phyloP scores from a whole-genome alignment of 2,113 vertebrate species.

The Gallinago paraguaiae region DNA sequence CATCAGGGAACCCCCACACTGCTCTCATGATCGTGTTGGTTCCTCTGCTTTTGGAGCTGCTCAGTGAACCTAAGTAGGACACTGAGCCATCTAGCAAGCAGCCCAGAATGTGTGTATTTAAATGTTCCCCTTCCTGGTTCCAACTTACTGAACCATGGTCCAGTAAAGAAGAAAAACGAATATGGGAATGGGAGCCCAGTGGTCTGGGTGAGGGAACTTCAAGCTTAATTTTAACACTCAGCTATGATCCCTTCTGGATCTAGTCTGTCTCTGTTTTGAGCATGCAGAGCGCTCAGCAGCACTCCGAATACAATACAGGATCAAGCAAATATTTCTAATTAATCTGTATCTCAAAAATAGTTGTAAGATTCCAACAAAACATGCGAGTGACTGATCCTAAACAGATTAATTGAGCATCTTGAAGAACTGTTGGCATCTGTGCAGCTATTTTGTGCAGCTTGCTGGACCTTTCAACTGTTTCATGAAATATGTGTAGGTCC shows the following conservation, averaged over 20 bases:
- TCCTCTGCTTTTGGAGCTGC: neutral
- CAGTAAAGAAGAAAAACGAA: neutral
- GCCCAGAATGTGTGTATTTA: neutral
- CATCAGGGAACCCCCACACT: neutral
- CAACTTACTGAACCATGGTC: neutral
- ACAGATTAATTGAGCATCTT: neutral
- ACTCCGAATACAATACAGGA: neutral
- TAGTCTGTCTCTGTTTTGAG: neutral
- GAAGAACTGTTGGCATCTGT: neutral
- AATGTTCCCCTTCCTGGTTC: neutral
- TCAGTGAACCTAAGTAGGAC: neutral
- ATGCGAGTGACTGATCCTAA: neutral
- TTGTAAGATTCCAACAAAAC: neutral
- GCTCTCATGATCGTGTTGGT: neutral
- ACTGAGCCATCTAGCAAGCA: neutral
- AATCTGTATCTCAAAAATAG: neutral
- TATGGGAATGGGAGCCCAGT: neutral
- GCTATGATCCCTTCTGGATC: neutral
- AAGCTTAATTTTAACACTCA: neutral
- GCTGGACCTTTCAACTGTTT: neutral
- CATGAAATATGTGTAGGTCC: neutral
- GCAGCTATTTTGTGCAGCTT: neutral
- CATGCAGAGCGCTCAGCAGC: neutral
- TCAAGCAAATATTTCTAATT: neutral
- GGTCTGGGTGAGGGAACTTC: neutral